These are phyloP conservation scores for Patella vulgata DNA, from an alignment of 1,140 invertebrate species.

Conservation along the genomic window DNA sequence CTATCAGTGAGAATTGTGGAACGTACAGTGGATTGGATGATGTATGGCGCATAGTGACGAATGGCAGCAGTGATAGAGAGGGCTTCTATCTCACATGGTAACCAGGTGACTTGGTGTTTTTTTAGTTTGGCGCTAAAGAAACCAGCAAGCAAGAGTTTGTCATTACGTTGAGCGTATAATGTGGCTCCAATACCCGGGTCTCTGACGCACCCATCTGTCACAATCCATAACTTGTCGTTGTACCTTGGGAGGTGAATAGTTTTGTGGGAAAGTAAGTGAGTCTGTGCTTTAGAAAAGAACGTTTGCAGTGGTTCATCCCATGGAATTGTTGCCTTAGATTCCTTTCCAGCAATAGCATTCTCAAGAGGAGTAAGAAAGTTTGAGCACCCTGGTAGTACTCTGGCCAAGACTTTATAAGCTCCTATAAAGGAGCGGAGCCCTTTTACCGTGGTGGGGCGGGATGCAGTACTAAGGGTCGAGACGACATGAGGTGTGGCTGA, in stretches of 20 bases:
- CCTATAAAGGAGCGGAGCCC: constrained; percentile 30
- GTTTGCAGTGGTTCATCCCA: constrained; percentile 28
- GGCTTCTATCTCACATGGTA: constrained; percentile 34
- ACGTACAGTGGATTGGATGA: constrained; percentile 18
- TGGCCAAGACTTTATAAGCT: too few relatives aligned
- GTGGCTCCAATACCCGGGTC: constrained; percentile 31
- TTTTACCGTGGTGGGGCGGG: constrained; percentile 13
- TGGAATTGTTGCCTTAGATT: constrained; percentile 24
- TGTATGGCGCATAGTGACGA: constrained; percentile 20
- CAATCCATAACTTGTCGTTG: constrained; percentile 34
- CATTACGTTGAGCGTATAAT: constrained; percentile 22
- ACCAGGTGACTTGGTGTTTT: constrained; percentile 31
- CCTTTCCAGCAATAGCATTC: constrained; percentile 16
- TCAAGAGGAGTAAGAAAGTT: constrained; percentile 25
- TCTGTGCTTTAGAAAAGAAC: constrained; percentile 16
- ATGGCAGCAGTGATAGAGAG: constrained; percentile 16
- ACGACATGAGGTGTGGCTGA: constrained; percentile 25
- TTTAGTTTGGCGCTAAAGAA: constrained; percentile 24
- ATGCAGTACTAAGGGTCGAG: constrained; percentile 9
- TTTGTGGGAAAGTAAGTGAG: constrained; percentile 5
- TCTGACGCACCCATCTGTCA: constrained; percentile 35
- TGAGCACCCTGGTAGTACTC: constrained; percentile 25
- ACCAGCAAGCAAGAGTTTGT: constrained; percentile 15
- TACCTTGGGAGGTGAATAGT: constrained; percentile 25
- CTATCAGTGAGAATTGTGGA: constrained; percentile 33